Base-by-base conservation (phyloP, 2,888 invertebrate genomes). In the Endotricha flammealis region DNA sequence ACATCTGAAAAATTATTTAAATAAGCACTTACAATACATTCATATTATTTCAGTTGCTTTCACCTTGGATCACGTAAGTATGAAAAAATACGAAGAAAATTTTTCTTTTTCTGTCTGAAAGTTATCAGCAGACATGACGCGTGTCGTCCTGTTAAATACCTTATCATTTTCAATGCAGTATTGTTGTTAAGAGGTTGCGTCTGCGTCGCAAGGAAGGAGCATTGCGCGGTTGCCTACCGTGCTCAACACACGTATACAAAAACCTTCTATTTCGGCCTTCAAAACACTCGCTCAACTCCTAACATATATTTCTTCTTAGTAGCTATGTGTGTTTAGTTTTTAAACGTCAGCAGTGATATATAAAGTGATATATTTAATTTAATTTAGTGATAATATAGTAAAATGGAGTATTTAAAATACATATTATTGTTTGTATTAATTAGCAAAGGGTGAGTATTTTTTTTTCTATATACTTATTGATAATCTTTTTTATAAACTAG, bases 201-300 rank as follows among this genome's bases (percentile, higher is more conserved):
- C 30, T 32, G 30, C 42, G 44, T 34, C 32, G 25, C 46, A 38
- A 36, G 43, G 36, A 53, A 3, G 6, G 20, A 20, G 7, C 61
- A 69, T 67, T 65, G 60, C 51, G 55, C 59, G 59, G 48, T 52
- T 41, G 55, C 36, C 45, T 39, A 44, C 53, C 62, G 67, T 55
- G 57, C 54, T 53, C 47, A 49, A 42, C 42, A 51, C 65, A 65
- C 70, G 70, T 52, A 32, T 16, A 32, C 37, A 38, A 38, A 34
- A 46, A 36, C 27, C 30, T 36, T 27, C 25, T 24, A 37, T 36
- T 44, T 40, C 44, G 50, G 52, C 55, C 56, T 57, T 48, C 39
- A 28, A 47, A 36, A 53, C 52, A 56, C 44, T 50, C 53, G 48
- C 50, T 51, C 41, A 44, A 38, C 50, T 50, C 48, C 6, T 6